Base-by-base conservation (phyloP, 2,888 invertebrate genomes). In the Acholoe squamosa region DNA sequence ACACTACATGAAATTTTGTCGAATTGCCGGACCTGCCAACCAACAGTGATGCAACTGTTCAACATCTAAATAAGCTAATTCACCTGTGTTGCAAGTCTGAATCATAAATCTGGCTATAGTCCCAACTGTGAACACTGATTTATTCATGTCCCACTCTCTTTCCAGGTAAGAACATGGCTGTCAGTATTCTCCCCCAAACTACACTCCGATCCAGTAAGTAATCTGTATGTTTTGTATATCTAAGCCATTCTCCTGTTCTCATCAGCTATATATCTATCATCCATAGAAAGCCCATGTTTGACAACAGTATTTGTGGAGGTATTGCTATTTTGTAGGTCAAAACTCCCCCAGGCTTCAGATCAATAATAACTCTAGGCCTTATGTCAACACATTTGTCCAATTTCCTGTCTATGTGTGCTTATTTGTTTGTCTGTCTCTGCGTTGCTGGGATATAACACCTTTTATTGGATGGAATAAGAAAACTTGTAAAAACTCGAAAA, bases 311-410 rank as follows among this genome's bases (percentile, higher is more conserved):
- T 71, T 71, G 71, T 28, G 31, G 12, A 28, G 25, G 31, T 25
- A 71, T 71, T 71, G 71, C 7, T 3, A n/a, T 71, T 28, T 71
- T n/a, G 25, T 28, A 14, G n/a, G 0, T 28, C 25, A 71, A 71
- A n/a, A 71, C 10, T 43, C 14, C 71, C 71, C 3, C 31, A 14
- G 71, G 25, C 25, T 61, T 19, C 19, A 61, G 31, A 0, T 3
- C 7, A 61, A 28, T 28, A 0, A 1, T 25, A 71, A 25, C 25
- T 71, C 71, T 28, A 28, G 14, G 14, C 25, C 25, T 43, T 28
- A 28, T 71, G 71, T 71, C 71, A 71, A 71, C 71, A 71, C 19
- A 71, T 71, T 71, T 25, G 71, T 28, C 28, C 71, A 71, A 71
- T 25, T 71, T 71, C 71, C 71, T 71, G 71, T 71, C 71, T 3